Conservation (phyloP, 2,797 vertebrate species). For the Sylvilagus floridanus region DNA sequence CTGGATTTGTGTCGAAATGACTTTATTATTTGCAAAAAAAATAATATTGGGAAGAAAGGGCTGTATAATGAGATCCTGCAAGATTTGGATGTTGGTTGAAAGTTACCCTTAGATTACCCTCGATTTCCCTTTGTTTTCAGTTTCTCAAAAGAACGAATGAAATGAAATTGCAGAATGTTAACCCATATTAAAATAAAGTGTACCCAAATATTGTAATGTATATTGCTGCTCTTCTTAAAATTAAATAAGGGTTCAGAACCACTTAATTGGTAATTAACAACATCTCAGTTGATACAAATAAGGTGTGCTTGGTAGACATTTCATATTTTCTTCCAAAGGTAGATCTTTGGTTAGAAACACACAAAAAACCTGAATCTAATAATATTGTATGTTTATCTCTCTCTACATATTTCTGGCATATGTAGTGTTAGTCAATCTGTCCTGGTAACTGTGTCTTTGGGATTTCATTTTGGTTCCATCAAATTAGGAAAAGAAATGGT, state of each 20-base stretch:
- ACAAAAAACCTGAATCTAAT: conserved; percentile 58
- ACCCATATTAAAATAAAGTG: conserved; percentile 87
- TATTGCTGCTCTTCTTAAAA: conserved; percentile 88
- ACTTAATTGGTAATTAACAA: conserved; percentile 74
- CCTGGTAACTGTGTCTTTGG: conserved; percentile 78
- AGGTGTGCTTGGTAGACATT: conserved; percentile 75
- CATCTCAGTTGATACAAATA: conserved; percentile 75
- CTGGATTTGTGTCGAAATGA: conserved; percentile 86
- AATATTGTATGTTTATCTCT: conserved; percentile 73
- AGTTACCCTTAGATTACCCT: conserved; percentile 78
- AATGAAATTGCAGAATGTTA: conserved; percentile 86
- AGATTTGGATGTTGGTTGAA: conserved; percentile 83
- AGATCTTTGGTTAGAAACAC: conserved; percentile 84
- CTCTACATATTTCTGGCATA: conserved; percentile 74
- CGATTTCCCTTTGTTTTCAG: conserved; percentile 84
- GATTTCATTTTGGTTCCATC: conserved; percentile 74
- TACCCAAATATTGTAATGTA: conserved; percentile 86
- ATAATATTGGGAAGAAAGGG: conserved; percentile 84
- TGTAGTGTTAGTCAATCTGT: conserved; percentile 69
- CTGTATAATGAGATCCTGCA: conserved; percentile 85
- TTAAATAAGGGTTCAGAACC: conserved; percentile 79
- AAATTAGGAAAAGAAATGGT: conserved; percentile 73
- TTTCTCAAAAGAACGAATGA: conserved; percentile 83
- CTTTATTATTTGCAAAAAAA: conserved; percentile 87
- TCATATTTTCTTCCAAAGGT: conserved; percentile 86